These are phyloP conservation scores for Temnothorax ravouxi DNA, from an alignment of 2,888 invertebrate genomes.

Conservation along the genomic window DNA sequence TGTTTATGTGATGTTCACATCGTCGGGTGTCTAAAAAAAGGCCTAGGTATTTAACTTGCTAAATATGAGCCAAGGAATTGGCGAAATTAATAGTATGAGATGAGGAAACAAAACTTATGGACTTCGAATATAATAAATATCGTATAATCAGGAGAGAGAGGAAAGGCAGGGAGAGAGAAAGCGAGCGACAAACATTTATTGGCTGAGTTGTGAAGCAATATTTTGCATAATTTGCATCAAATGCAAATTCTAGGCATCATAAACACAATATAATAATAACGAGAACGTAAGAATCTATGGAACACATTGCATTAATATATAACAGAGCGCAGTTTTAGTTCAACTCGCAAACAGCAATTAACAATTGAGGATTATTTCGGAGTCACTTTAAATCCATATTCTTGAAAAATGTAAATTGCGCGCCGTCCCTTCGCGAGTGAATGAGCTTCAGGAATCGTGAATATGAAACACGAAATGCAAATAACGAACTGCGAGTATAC, in stretches of 20 bases:
- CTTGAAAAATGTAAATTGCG: not conserved
- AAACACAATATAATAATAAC: constrained; percentile 8
- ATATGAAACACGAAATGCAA: constrained; percentile 21
- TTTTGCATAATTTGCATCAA: constrained; percentile 14
- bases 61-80: no score
- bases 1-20: no score
- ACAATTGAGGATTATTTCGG: constrained; percentile 10
- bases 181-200: not conserved
- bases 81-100: no score
- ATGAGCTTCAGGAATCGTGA: not conserved
- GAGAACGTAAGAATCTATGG: not conserved
- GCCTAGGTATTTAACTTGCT: no score
- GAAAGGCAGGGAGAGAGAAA: not conserved
- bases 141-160: not conserved
- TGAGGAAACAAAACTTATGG: not conserved
- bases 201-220: not conserved
- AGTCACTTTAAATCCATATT: not conserved
- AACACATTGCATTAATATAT: constrained; percentile 1
- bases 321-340: not conserved
- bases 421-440: not conserved
- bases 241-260: not conserved
- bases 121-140: constrained; percentile 42
- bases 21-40: no score
- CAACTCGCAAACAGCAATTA: not conserved
- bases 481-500: constrained; percentile 12